These are phyloP conservation scores for Staurois parvus DNA, from an alignment of 2,797 vertebrate genomes.

Conservation along the genomic window DNA sequence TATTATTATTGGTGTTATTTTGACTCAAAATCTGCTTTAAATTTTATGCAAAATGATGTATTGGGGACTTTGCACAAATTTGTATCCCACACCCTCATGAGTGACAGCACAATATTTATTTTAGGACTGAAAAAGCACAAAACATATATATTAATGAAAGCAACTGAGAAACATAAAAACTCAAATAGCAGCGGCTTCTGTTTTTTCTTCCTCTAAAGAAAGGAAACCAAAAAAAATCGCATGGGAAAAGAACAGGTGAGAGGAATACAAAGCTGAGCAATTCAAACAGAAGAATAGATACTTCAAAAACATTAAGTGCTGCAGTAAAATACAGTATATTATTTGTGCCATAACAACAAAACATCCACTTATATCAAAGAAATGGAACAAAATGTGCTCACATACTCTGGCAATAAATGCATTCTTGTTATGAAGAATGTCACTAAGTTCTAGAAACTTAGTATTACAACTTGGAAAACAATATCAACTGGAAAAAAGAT, in stretches of 20 bases:
- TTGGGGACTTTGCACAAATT: not conserved
- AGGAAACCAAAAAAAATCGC: not conserved
- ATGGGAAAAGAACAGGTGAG: not conserved
- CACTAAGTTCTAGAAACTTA: not conserved
- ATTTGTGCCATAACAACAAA: not conserved
- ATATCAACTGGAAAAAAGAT: no score
- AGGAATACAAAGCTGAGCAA: not conserved
- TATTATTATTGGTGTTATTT: no score
- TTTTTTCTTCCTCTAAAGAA: not conserved
- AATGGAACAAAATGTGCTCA: not conserved
- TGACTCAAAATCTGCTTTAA: no score
- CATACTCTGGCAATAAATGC: not conserved
- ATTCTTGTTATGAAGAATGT: no score
- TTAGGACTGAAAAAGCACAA: not conserved
- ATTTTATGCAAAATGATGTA: not conserved
- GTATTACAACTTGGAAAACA: no score
- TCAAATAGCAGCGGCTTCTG: not conserved
- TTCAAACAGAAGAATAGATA: not conserved
- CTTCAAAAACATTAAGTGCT: not conserved
- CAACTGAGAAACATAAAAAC: not conserved
- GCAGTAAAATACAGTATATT: not conserved
- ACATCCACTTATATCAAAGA: not conserved
- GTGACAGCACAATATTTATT: not conserved
- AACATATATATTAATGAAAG: not conserved
- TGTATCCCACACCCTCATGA: not conserved